These are phyloP conservation scores for Diachasmimorpha longicaudata DNA, from an alignment of 1,140 invertebrate genomes.

Conservation along the genomic window DNA sequence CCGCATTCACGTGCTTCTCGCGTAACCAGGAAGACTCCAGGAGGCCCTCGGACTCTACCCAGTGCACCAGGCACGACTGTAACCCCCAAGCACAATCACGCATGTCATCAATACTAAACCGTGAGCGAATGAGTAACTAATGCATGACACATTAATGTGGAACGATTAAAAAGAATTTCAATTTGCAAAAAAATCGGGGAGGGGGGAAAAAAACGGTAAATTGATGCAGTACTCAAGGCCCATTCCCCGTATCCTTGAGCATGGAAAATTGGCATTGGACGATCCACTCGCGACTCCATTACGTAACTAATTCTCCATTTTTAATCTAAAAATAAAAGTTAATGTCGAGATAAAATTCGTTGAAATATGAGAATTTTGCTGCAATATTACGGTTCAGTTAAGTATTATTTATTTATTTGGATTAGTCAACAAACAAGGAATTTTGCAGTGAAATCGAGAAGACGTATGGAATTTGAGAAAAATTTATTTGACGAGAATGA, in stretches of 20 bases:
- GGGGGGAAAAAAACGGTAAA: background rate
- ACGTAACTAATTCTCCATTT: background rate
- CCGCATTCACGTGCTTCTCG: conserved; percentile 34
- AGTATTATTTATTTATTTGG: too few relatives aligned
- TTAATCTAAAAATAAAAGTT: background rate
- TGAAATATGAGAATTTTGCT: too few relatives aligned
- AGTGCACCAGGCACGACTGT: background rate
- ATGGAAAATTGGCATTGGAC: background rate
- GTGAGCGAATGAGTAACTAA: background rate
- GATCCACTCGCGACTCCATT: background rate
- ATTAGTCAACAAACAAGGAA: too few relatives aligned
- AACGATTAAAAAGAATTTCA: background rate
- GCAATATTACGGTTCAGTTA: too few relatives aligned
- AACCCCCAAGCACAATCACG: background rate
- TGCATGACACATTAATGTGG: conserved; percentile 9
- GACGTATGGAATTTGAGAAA: too few relatives aligned
- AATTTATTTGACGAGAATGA: too few relatives aligned
- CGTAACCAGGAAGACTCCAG: conserved; percentile 43
- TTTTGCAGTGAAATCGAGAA: too few relatives aligned
- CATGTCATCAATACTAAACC: background rate
- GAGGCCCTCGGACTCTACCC: conserved; percentile 13
- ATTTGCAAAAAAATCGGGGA: background rate
- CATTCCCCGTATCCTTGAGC: conserved; percentile 6
- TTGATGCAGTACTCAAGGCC: conserved; percentile 18
- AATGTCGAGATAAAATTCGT: too few relatives aligned